Evolutionary conservation across 2,797 vertebrate genomes (phyloP).

Genomic region (Apogon hyalosoma): DNA sequence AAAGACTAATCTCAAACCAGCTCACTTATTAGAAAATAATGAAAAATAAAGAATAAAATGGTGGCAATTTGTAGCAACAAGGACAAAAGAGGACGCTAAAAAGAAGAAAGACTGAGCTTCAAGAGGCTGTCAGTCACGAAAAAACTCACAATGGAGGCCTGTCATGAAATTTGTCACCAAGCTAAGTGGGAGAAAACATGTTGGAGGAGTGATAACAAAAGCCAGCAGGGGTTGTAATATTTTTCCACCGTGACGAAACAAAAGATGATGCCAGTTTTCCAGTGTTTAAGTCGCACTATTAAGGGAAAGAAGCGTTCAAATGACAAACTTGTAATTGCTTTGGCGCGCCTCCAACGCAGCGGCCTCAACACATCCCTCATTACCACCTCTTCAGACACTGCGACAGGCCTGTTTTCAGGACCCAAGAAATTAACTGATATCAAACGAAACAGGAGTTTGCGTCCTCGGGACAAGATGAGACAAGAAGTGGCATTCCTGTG

Average conservation of each 20-base stretch:
- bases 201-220: conserved; percentile 57
- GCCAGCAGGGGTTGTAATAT: conserved; percentile 14
- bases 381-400: conserved; percentile 18
- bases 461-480: conserved; percentile 47
- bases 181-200: conserved; percentile 48
- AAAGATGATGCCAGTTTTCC: conserved; percentile 30
- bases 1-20: too few species aligned
- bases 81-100: conserved; percentile 29
- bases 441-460: conserved; percentile 9
- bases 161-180: conserved; percentile 47
- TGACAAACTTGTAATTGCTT: conserved; percentile 46
- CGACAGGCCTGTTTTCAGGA: conserved; percentile 21
- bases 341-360: conserved; percentile 26
- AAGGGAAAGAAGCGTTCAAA: conserved; percentile 28
- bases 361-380: conserved; percentile 31
- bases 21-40: not conserved
- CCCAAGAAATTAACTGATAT: conserved; percentile 5
- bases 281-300: not conserved
- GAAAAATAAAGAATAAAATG: conserved; percentile 15
- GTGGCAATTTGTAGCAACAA: not conserved
- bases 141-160: conserved; percentile 38
- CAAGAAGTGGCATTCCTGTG: conserved; percentile 48
- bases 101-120: not conserved
- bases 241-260: conserved; percentile 16
- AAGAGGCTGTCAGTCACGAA: conserved; percentile 49